These are phyloP conservation scores for Ectemnius lituratus DNA, from an alignment of 2,888 invertebrate genomes.

Conservation along the genomic window DNA sequence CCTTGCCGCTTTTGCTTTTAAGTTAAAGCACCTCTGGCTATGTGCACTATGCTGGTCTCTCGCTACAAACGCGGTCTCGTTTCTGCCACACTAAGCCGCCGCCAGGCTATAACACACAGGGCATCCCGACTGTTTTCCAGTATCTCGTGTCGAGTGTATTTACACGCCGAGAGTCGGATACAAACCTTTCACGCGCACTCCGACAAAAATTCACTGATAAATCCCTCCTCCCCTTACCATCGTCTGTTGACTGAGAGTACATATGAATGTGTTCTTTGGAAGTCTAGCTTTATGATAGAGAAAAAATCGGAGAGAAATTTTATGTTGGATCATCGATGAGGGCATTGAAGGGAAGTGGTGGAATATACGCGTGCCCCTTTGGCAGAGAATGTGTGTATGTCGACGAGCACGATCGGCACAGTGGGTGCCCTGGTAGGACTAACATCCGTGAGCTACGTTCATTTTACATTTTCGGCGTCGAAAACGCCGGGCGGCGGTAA, in stretches of 20 bases:
- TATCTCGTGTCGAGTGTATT: slow-evolving; percentile 1
- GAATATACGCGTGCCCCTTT: slow-evolving; percentile 45
- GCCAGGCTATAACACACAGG: slow-evolving; percentile 7
- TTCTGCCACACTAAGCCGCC: no score
- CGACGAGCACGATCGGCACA: slow-evolving; percentile 37
- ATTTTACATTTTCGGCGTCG: slow-evolving; percentile 64
- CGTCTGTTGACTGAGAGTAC: neutral
- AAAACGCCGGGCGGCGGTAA: slow-evolving; percentile 27
- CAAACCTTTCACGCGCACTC: no score
- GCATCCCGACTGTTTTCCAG: neutral
- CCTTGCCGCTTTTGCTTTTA: slow-evolving; percentile 57
- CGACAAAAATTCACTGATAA: neutral
- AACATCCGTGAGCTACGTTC: slow-evolving; percentile 61
- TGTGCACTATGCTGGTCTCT: slow-evolving; percentile 2
- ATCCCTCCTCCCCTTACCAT: no score
- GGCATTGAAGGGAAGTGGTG: neutral
- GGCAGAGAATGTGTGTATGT: slow-evolving; percentile 16
- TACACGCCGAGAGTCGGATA: no score
- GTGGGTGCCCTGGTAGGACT: slow-evolving; percentile 36
- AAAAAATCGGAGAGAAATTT: no score
- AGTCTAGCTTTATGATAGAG: neutral
- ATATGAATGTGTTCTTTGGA: neutral
- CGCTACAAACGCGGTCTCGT: neutral
- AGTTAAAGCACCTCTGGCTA: slow-evolving; percentile 54
- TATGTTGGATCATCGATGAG: neutral